Percentiles rank a stretch among this genome's conserved stretches.
Evolutionary conservation across 2,888 invertebrate genomes (phyloP).

Genomic region (Trachelus tabidus): DNA sequence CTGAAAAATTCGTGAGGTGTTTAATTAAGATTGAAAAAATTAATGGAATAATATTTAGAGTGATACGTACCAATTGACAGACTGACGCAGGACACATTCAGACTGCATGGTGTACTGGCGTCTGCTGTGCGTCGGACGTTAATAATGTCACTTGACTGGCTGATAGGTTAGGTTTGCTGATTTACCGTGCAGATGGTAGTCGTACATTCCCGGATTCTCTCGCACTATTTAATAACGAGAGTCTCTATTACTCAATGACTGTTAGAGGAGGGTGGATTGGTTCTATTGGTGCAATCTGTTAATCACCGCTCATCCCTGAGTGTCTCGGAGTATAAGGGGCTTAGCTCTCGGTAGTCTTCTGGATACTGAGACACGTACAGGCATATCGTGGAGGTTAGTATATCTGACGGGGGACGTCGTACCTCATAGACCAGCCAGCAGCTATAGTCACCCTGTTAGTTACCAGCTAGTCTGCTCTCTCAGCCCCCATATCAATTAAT

Average conservation of each 20-base stretch:
- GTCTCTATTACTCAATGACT: conserved; percentile 60
- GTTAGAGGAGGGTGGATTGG: conserved; percentile 31
- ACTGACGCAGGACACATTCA: too few species aligned
- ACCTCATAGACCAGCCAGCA: conserved; percentile 6
- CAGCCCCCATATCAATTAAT: conserved; percentile 61
- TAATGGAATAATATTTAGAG: too few species aligned
- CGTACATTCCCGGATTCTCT: conserved; percentile 4
- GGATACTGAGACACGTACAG: conserved; percentile 40
- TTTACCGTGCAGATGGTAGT: too few species aligned
- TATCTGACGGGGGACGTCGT: conserved; percentile 22
- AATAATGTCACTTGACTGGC: too few species aligned
- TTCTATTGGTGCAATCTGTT: conserved; percentile 56
- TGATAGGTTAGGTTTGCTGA: too few species aligned
- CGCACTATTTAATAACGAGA: conserved; percentile 49
- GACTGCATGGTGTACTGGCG: too few species aligned
- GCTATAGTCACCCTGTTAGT: not conserved
- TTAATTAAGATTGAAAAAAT: too few species aligned
- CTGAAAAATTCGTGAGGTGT: too few species aligned
- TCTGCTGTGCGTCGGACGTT: too few species aligned
- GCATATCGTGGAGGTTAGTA: conserved; percentile 24
- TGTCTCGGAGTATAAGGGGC: conserved; percentile 34
- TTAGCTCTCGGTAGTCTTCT: too few species aligned
- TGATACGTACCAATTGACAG: too few species aligned
- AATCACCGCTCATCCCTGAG: conserved; percentile 57
- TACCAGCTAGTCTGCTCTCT: conserved; percentile 6